Conservation (phyloP, 2,113 vertebrate species). For the Passer domesticus region DNA sequence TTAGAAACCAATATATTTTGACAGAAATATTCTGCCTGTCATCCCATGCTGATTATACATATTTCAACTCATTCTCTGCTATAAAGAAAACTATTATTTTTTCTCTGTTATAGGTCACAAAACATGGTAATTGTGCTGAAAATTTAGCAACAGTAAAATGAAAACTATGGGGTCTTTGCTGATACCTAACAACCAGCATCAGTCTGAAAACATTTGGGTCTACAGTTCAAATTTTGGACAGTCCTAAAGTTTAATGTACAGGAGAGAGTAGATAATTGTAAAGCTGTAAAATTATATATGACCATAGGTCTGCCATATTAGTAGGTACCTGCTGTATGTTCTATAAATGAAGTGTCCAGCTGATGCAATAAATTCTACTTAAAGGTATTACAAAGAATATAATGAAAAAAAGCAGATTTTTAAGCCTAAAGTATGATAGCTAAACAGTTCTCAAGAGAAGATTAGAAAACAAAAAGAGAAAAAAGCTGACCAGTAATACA, state of each 20-base stretch:
- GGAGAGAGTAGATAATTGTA: background rate
- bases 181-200: background rate
- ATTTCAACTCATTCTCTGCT: constrained; percentile 24
- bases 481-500: background rate
- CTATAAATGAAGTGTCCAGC: background rate
- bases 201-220: background rate
- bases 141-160: background rate
- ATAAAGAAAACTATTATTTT: constrained; percentile 25
- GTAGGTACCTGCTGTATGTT: background rate
- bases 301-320: background rate
- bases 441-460: background rate
- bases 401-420: background rate
- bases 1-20: constrained; percentile 38
- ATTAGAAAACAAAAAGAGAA: background rate
- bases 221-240: background rate
- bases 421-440: background rate
- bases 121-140: background rate
- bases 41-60: background rate
- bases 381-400: background rate
- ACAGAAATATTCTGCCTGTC: constrained; percentile 25
- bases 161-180: background rate
- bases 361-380: background rate
- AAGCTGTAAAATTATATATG: background rate
- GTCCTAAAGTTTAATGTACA: background rate
- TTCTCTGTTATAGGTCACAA: background rate